Base-by-base conservation (phyloP, 1,140 invertebrate genomes). In the Neelides sp. region DNA sequence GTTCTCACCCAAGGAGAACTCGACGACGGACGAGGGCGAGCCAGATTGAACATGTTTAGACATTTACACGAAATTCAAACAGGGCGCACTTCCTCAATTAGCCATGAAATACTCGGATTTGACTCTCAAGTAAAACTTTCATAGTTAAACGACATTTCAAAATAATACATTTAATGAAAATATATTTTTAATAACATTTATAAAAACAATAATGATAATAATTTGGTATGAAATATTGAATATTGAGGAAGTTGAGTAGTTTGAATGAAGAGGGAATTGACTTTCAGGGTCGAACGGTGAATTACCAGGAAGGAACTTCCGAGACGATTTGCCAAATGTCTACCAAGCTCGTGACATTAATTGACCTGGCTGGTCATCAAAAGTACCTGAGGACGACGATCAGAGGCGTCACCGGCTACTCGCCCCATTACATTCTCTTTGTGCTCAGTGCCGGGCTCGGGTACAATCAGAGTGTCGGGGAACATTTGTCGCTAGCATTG, bases 31-130 rank as follows among this genome's bases (percentile, higher is more conserved):
- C 69, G 88, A 54, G 95, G 95, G 13, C 79, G 85, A 62, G 90
- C 94, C 0, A 75, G 95, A 30, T 69, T 98, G 0, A 98, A 97
- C 69, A 84, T 97, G 75, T 91, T 98, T 65, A 71, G 93, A 10
- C 93, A 98, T 67, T 71, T 93, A 54, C 95, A 98, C 69, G 95
- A 98, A 69, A 88, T 98, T 58, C 86, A 89, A 67, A 85, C 87
- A 28, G 95, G 95, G 8, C 75, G 91, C 54, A 98, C 95, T 0
- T 94, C 89, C 1, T 94, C 90, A 12, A 92, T 98, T 54, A 92
- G 87, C 53, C 87, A 95, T 65, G 93, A 98, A 71, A 90, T 96
- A 53, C 76, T 98, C 15, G 94, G 93, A 4, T 98, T 98, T 66
- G 85, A 91, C 69, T 74, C 75, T 4, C 69, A 83, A 62, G 80